Evolutionary conservation across 23 tunicate genomes (phyloP).

Genomic region (Phallusia fumigata): DNA sequence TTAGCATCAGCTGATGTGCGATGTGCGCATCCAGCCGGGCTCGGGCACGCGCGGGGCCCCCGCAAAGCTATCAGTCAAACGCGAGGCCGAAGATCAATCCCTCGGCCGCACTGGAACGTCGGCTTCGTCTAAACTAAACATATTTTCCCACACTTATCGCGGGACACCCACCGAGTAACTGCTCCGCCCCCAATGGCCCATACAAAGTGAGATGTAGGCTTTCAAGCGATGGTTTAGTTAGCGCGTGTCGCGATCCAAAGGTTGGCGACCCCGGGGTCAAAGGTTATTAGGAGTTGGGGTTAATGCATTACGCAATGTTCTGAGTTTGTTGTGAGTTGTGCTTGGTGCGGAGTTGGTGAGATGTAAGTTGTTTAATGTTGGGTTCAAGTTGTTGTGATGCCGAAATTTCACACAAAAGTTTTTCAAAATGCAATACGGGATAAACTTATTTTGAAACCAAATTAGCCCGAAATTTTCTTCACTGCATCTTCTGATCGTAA

Average conservation of each 20-base stretch:
- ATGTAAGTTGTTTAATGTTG: no score
- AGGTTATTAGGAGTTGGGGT: no score
- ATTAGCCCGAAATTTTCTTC: not conserved
- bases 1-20: no score
- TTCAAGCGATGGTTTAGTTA: no score
- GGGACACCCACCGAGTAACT: not conserved
- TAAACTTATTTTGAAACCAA: not conserved
- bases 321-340: no score
- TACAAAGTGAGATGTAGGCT: not conserved
- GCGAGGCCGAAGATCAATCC: not conserved
- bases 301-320: no score
- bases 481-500: not conserved
- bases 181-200: not conserved
- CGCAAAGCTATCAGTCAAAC: conserved; percentile 1
- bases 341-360: no score
- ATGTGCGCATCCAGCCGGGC: not conserved
- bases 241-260: no score
- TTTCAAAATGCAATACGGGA: no score
- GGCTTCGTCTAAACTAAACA: not conserved
- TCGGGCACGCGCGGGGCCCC: not conserved
- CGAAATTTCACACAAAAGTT: no score
- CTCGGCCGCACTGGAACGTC: not conserved
- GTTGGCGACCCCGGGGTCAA: no score
- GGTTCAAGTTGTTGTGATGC: no score
- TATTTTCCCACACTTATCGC: not conserved